phyloP scores from a whole-genome alignment of 2,113 vertebrate species.

The Puffinus mauretanicus region DNA sequence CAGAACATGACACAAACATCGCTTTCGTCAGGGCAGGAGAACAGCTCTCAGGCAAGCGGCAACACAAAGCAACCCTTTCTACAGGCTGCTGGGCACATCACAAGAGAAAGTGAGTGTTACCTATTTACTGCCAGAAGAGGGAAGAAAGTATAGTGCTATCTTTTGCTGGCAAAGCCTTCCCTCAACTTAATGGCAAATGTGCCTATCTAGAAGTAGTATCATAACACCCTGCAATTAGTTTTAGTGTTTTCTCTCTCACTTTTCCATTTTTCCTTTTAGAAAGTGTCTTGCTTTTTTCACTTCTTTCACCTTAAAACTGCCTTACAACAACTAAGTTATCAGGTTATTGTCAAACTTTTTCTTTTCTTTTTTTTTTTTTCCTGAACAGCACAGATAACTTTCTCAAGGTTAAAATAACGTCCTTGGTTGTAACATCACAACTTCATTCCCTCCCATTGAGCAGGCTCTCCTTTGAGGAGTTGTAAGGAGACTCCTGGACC shows the following conservation, averaged over 20 bases:
- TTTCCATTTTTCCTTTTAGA: neutral
- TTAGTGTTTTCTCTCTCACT: neutral
- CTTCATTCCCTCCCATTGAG: neutral
- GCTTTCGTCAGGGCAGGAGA: neutral
- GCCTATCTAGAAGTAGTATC: neutral
- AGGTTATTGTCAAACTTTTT: neutral
- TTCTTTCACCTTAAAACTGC: neutral
- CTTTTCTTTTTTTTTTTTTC: neutral
- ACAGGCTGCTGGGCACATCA: neutral
- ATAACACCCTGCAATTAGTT: neutral
- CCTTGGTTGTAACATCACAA: neutral
- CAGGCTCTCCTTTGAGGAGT: neutral
- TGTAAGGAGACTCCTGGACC: neutral
- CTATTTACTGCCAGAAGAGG: neutral
- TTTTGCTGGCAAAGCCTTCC: neutral
- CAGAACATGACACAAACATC: neutral
- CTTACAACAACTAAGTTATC: neutral
- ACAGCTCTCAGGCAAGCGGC: neutral
- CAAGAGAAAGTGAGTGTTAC: neutral
- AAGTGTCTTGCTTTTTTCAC: neutral
- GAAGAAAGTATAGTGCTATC: neutral
- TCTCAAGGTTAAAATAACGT: neutral
- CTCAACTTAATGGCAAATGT: neutral
- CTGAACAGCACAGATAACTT: neutral
- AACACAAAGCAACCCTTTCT: neutral